A percentile compares a stretch with the other conserved stretches of the same genome.
Evolutionary conservation across 2,888 invertebrate genomes (phyloP).

Genomic region (Epiblema foenella): DNA sequence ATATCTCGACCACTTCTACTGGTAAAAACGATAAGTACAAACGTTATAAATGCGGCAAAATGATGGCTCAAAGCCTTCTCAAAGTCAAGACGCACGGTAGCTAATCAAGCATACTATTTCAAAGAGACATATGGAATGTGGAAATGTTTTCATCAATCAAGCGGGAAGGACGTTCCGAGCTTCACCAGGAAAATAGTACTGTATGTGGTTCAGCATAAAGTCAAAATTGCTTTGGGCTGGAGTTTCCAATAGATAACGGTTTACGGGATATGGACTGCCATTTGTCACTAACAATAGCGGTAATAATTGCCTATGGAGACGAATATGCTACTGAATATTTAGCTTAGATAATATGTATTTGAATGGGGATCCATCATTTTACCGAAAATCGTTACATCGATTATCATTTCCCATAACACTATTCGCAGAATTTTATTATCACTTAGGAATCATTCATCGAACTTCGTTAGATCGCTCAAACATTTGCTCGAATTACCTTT

Average conservation of each 20-base stretch:
- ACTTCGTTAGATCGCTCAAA: no score
- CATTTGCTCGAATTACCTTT: no score
- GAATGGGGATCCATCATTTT: no score
- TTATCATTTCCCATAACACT: no score
- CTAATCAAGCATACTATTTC: slow-evolving; percentile 36
- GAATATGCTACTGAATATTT: slow-evolving; percentile 12
- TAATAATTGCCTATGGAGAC: slow-evolving; percentile 40
- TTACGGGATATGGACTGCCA: slow-evolving; percentile 39
- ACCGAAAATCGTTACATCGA: no score
- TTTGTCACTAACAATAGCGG: slow-evolving; percentile 39
- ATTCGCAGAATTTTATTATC: no score
- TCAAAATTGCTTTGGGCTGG: not conserved
- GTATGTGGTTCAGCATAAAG: not conserved
- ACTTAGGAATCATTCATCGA: no score
- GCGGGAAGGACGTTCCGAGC: not conserved
- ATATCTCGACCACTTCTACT: not conserved
- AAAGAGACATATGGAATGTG: slow-evolving; percentile 40
- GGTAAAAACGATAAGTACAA: not conserved
- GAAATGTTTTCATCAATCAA: slow-evolving; percentile 41
- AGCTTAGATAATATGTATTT: not conserved
- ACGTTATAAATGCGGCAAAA: slow-evolving; percentile 5
- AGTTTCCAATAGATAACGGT: slow-evolving; percentile 39
- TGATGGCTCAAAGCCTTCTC: slow-evolving; percentile 6
- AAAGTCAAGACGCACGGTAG: not conserved
- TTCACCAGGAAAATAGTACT: not conserved